Conservation (phyloP, 2,113 vertebrate genomes). For the Erpornis zantholeuca region DNA sequence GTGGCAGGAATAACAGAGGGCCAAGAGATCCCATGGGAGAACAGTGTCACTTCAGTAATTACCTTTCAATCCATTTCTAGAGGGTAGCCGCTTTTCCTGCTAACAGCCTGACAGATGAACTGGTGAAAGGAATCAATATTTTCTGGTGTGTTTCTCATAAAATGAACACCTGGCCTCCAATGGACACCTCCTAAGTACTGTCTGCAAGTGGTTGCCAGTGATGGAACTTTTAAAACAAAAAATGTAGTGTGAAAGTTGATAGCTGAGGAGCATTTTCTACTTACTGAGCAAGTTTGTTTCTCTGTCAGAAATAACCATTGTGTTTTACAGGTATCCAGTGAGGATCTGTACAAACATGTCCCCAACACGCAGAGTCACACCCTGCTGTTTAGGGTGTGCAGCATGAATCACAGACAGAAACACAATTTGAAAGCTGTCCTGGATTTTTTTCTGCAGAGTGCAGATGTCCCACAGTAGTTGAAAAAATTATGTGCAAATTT, state of each 20-base stretch:
- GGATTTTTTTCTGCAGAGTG: not conserved
- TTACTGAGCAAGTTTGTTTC: conserved; percentile 7
- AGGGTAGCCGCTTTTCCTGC: not conserved
- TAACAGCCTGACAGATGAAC: not conserved
- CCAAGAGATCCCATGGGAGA: not conserved
- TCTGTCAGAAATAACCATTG: conserved; percentile 3
- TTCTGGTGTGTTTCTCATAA: not conserved
- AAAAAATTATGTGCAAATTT: not conserved
- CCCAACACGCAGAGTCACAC: conserved; percentile 11
- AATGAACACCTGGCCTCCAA: not conserved
- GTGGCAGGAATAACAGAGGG: not conserved
- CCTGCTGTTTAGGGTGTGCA: not conserved
- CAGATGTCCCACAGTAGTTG: not conserved
- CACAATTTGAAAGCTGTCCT: not conserved
- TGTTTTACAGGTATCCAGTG: conserved; percentile 24
- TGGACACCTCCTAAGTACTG: not conserved
- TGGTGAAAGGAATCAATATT: not conserved
- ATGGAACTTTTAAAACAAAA: not conserved
- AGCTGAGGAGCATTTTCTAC: conserved; percentile 4
- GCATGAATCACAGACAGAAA: conserved; percentile 39
- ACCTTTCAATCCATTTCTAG: not conserved
- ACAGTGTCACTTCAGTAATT: not conserved
- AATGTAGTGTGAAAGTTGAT: not conserved
- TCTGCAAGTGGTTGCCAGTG: not conserved
- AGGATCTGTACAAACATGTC: conserved; percentile 57